Conservation (phyloP, 2,888 invertebrate genomes). For the Criorhina ranunculi region DNA sequence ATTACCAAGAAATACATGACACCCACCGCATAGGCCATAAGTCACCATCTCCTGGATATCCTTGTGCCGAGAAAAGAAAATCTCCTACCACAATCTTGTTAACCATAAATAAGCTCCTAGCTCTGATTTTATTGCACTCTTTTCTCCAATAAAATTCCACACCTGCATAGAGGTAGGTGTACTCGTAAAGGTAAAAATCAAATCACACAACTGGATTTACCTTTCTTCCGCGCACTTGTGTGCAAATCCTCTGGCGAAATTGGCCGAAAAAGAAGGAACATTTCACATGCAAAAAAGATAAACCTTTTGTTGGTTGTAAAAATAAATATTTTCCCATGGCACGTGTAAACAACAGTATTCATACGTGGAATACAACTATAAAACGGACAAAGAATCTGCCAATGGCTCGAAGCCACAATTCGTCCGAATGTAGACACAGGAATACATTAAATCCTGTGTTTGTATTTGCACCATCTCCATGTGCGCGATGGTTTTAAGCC, state of each 20-base stretch:
- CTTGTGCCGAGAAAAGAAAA: background rate
- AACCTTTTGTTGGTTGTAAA: constrained; percentile 43
- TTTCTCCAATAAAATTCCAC: constrained; percentile 26
- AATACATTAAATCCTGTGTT: constrained; percentile 45
- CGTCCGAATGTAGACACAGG: constrained; percentile 40
- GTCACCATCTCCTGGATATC: background rate
- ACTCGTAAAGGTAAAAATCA: constrained; percentile 23
- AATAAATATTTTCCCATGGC: constrained; percentile 62
- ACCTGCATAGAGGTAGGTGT: background rate
- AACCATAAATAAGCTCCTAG: constrained; percentile 47
- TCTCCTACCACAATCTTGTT: constrained; percentile 18
- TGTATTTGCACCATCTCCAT: background rate
- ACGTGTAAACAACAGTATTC: constrained; percentile 55
- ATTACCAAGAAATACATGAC: background rate
- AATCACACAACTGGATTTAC: constrained; percentile 43
- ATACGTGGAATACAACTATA: constrained; percentile 37
- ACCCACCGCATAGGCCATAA: background rate
- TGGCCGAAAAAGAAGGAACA: constrained; percentile 37
- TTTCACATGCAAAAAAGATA: constrained; percentile 65
- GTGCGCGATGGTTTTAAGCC: constrained; percentile 33
- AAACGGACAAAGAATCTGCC: constrained; percentile 32
- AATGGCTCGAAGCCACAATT: constrained; percentile 42
- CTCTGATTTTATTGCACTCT: constrained; percentile 51
- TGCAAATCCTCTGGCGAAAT: constrained; percentile 46
- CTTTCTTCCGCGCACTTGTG: constrained; percentile 4